Conservation (phyloP, 2,797 vertebrate genomes). For the Amblyopsis hoosieri region DNA sequence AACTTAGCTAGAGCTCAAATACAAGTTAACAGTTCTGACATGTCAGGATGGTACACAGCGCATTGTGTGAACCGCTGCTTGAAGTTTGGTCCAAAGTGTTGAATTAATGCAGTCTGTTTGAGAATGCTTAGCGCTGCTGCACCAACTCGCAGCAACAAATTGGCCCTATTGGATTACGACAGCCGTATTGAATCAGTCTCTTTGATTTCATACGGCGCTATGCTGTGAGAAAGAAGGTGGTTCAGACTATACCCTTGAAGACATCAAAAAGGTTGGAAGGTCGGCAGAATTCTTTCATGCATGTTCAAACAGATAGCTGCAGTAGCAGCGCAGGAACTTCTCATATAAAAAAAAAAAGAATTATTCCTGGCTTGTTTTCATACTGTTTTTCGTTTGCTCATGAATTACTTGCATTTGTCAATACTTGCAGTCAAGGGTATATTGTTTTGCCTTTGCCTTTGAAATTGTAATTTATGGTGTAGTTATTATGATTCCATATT, state of each 20-base stretch:
- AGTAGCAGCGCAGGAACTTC: constrained; percentile 30
- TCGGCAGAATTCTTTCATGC: constrained; percentile 62
- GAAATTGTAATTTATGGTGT: constrained; percentile 66
- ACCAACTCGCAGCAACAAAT: constrained; percentile 40
- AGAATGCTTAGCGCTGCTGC: constrained; percentile 41
- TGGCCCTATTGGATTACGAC: constrained; percentile 54
- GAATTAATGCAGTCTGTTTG: constrained; percentile 39
- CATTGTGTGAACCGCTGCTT: constrained; percentile 11
- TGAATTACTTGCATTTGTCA: constrained; percentile 59
- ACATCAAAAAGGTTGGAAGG: constrained; percentile 66
- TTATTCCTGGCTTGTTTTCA: constrained; percentile 49
- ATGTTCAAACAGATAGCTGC: constrained; percentile 68
- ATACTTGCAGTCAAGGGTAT: constrained; percentile 54
- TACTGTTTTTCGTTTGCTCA: constrained; percentile 47
- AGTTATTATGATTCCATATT: constrained; percentile 48
- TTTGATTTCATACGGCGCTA: constrained; percentile 59
- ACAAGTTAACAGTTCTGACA: constrained; percentile 8
- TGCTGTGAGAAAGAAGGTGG: constrained; percentile 55
- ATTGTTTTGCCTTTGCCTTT: constrained; percentile 68
- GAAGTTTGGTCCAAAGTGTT: constrained; percentile 31
- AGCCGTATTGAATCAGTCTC: constrained; percentile 51
- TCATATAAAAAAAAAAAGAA: constrained; percentile 27
- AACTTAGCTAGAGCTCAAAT: constrained; percentile 3
- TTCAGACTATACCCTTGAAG: constrained; percentile 48
- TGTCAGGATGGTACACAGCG: constrained; percentile 9